These are phyloP conservation scores for Tortrix viridana DNA, from an alignment of 2,888 invertebrate species.

Conservation along the genomic window DNA sequence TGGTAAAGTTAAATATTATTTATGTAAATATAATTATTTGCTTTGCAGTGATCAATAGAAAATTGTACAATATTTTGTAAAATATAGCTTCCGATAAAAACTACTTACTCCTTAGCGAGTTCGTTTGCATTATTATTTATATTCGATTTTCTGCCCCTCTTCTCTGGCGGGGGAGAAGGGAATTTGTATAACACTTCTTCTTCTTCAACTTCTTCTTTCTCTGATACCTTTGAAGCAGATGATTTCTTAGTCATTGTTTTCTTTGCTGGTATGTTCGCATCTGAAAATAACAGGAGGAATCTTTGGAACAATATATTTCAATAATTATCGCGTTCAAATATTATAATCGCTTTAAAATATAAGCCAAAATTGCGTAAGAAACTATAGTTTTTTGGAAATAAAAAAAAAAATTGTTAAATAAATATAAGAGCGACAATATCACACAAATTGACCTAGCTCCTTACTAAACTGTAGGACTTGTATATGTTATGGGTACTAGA, in stretches of 20 bases:
- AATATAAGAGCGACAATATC: too few relatives aligned
- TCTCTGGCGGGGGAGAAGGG: conserved; percentile 42
- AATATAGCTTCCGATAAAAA: conserved; percentile 15
- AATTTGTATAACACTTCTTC: conserved; percentile 46
- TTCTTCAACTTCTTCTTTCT: conserved; percentile 32
- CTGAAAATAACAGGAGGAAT: not conserved
- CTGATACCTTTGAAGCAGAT: not conserved
- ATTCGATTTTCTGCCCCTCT: conserved; percentile 15
- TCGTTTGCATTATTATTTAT: conserved; percentile 38
- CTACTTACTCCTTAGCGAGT: conserved; percentile 44
- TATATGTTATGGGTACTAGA: too few relatives aligned
- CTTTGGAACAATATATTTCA: not conserved
- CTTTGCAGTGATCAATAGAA: not conserved
- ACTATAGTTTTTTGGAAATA: too few relatives aligned
- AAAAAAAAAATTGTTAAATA: too few relatives aligned
- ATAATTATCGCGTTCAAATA: too few relatives aligned
- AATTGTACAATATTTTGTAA: not conserved
- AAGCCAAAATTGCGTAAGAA: too few relatives aligned
- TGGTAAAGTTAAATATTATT: too few relatives aligned
- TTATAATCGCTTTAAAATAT: too few relatives aligned
- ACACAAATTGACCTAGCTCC: too few relatives aligned
- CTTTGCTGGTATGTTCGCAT: not conserved
- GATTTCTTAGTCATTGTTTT: conserved; percentile 8
- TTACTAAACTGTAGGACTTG: too few relatives aligned
- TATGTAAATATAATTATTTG: not conserved